These are phyloP conservation scores for Anolis apletophallus DNA, from an alignment of 2,797 vertebrate species.

Conservation along the genomic window DNA sequence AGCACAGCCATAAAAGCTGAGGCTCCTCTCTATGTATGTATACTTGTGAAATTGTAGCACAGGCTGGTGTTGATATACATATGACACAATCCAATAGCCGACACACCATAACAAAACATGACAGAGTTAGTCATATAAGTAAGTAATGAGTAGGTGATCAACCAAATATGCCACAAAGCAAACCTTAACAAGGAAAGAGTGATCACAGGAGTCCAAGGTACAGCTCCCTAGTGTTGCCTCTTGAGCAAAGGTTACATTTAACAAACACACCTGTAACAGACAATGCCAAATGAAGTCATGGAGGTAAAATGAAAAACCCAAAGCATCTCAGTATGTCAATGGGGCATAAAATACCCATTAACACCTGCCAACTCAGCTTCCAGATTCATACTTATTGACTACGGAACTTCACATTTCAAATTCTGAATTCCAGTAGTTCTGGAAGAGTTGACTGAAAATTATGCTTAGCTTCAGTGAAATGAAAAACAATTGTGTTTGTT, in stretches of 20 bases:
- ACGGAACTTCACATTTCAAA: background rate
- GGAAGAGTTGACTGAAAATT: background rate
- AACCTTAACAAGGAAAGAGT: background rate
- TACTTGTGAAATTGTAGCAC: background rate
- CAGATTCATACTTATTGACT: background rate
- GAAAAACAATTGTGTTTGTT: background rate
- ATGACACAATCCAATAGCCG: background rate
- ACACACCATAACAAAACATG: background rate
- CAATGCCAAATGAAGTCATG: background rate
- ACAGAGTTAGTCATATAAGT: background rate
- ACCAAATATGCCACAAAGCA: background rate
- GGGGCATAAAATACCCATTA: background rate
- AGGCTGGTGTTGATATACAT: background rate
- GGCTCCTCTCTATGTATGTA: background rate
- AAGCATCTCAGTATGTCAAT: background rate
- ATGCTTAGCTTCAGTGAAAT: background rate
- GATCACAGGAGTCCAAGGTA: background rate
- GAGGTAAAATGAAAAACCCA: background rate
- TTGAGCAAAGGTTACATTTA: slow-evolving; percentile 14
- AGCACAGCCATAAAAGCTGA: background rate
- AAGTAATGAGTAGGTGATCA: background rate
- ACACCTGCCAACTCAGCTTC: background rate
- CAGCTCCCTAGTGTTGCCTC: background rate
- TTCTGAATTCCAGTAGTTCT: background rate
- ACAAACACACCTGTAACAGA: background rate